A percentile compares a stretch with the other conserved stretches of the same genome.
phyloP scores from a whole-genome alignment of 37 sponge, comb jelly and placozoan species.

The Ianthella basta region DNA sequence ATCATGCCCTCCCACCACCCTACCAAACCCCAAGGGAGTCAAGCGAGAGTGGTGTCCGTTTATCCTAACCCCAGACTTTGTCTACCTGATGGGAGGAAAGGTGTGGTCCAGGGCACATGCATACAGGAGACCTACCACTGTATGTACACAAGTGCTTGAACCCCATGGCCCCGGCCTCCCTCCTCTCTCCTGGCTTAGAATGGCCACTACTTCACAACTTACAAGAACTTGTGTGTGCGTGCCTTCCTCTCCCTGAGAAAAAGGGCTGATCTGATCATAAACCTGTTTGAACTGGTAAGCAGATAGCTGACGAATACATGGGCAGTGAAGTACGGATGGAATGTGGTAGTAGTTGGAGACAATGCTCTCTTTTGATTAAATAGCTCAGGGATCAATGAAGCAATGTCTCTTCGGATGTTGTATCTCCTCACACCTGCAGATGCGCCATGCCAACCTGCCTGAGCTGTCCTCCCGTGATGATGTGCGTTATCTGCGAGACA shows the following conservation, averaged over 20 bases:
- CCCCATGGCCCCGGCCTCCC: not conserved
- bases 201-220: conserved; percentile 52
- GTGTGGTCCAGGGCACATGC: too few species aligned
- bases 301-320: too few species aligned
- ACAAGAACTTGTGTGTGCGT: conserved; percentile 77
- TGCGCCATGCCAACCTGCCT: conserved; percentile 87
- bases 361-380: too few species aligned
- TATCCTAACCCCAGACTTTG: conserved; percentile 95
- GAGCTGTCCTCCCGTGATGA: conserved; percentile 84
- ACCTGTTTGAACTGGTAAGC: conserved; percentile 83
- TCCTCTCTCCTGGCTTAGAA: conserved; percentile 11
- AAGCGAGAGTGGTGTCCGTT: conserved; percentile 96
- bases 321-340: too few species aligned
- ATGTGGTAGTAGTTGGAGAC: too few species aligned
- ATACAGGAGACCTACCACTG: not conserved
- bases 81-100: conserved; percentile 93
- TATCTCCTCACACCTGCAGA: conserved; percentile 57
- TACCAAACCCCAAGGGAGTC: conserved; percentile 51
- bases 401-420: not conserved
- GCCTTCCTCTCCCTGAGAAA: conserved; percentile 81
- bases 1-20: too few species aligned
- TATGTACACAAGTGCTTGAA: not conserved
- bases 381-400: not conserved
- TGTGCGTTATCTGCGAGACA: conserved; percentile 66
- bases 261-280: conserved; percentile 81